Evolutionary conservation across 2,888 invertebrate species (phyloP).

Genomic region (Bembecia ichneumoniformis): DNA sequence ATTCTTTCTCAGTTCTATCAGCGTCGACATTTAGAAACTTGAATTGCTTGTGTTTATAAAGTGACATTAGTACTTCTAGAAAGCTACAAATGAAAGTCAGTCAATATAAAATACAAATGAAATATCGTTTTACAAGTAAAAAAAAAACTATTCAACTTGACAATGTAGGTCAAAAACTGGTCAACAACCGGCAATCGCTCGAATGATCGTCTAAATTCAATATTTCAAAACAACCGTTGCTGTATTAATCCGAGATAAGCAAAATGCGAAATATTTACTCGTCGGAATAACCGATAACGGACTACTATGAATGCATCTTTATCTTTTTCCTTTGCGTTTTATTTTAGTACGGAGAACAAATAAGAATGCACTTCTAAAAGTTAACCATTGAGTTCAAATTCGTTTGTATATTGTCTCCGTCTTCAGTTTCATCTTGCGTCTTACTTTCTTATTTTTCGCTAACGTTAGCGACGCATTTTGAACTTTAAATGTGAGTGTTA

Average conservation of each 20-base stretch:
- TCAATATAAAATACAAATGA: no score
- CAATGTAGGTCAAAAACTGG: conserved; percentile 21
- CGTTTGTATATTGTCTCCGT: conserved; percentile 28
- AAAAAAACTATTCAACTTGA: neutral
- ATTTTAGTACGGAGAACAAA: conserved; percentile 17
- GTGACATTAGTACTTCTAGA: no score
- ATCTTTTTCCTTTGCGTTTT: conserved; percentile 39
- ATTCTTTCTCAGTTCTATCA: no score
- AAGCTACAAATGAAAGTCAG: no score
- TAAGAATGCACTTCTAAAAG: conserved; percentile 12
- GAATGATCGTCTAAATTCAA: conserved; percentile 37
- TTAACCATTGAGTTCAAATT: conserved; percentile 30
- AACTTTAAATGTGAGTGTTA: conserved; percentile 27
- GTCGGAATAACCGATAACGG: conserved; percentile 53
- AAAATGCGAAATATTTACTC: conserved; percentile 65
- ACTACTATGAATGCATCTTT: conserved; percentile 60
- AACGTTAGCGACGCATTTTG: conserved; percentile 25
- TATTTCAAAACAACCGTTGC: conserved; percentile 45
- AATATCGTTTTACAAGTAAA: neutral
- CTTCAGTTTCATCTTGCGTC: conserved; percentile 67
- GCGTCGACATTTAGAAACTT: no score
- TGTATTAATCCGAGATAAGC: conserved; percentile 59
- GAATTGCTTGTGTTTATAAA: no score
- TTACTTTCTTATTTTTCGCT: conserved; percentile 66
- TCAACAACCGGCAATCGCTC: conserved; percentile 37